phyloP scores from a whole-genome alignment of 2,888 invertebrate genomes.

The Campoplex capitator region DNA sequence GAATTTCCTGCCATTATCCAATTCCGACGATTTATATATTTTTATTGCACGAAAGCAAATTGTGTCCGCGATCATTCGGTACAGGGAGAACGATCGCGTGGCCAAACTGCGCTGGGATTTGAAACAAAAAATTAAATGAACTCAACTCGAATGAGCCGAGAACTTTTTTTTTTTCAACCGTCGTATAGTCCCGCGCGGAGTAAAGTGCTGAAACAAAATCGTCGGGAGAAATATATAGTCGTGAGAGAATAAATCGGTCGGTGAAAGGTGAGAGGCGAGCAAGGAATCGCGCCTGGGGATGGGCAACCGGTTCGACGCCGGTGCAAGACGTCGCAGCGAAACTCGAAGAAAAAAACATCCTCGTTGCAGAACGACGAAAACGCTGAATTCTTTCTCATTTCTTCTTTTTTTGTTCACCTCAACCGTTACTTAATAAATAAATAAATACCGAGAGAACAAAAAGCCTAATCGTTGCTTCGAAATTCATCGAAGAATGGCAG shows the following conservation, averaged over 20 bases:
- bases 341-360: neutral
- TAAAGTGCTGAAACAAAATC: neutral
- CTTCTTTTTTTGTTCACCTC: too few species aligned
- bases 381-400: neutral
- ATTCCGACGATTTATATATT: neutral
- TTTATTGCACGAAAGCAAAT: constrained; percentile 5
- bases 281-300: constrained; percentile 20
- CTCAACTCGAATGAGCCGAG: neutral
- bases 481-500: neutral
- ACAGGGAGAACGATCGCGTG: neutral
- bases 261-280: neutral
- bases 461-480: neutral
- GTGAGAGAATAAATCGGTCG: neutral
- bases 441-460: neutral
- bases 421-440: neutral
- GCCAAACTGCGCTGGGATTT: neutral
- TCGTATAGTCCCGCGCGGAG: neutral
- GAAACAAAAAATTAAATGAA: constrained; percentile 2
- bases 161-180: neutral
- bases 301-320: constrained; percentile 23
- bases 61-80: neutral
- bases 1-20: constrained; percentile 39
- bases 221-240: neutral
- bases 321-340: neutral
- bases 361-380: neutral